A percentile compares a stretch with the other conserved stretches of the same genome.
Evolutionary conservation across 2,888 invertebrate genomes (phyloP).

Genomic region (Malachius bipustulatus): DNA sequence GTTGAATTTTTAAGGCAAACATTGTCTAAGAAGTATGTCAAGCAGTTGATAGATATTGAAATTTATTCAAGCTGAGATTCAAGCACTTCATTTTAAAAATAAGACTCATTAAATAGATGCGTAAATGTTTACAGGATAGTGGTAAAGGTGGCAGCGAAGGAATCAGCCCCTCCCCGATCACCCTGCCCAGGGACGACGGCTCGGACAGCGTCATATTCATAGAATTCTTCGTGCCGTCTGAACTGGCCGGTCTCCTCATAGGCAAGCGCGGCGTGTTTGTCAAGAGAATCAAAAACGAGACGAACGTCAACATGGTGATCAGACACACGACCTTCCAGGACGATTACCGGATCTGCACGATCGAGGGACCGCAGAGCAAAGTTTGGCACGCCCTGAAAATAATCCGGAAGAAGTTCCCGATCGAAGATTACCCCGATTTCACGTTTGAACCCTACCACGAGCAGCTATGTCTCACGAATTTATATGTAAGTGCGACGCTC

Average conservation of each 20-base stretch:
- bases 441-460: constrained; percentile 51
- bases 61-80: no score
- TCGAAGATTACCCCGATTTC: constrained; percentile 66
- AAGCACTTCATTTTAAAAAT: no score
- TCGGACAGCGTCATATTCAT: constrained; percentile 39
- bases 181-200: constrained; percentile 40
- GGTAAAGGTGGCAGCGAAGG: constrained; percentile 69
- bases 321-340: constrained; percentile 65
- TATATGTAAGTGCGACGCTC: constrained; percentile 36
- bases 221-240: constrained; percentile 64
- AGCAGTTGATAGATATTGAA: no score
- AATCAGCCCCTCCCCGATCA: constrained; percentile 55
- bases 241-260: constrained; percentile 75
- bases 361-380: constrained; percentile 48
- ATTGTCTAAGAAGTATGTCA: no score
- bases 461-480: constrained; percentile 29
- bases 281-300: constrained; percentile 64
- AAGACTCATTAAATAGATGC: no score
- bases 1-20: no score
- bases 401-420: constrained; percentile 77
- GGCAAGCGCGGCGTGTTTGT: constrained; percentile 74
- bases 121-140: constrained; percentile 49
- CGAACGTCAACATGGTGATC: constrained; percentile 69
- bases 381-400: constrained; percentile 72
- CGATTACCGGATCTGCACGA: constrained; percentile 63